Percentiles rank a stretch among this genome's conserved stretches.
Conservation (phyloP, 2,797 vertebrate species). For the Melanitta fusca region DNA sequence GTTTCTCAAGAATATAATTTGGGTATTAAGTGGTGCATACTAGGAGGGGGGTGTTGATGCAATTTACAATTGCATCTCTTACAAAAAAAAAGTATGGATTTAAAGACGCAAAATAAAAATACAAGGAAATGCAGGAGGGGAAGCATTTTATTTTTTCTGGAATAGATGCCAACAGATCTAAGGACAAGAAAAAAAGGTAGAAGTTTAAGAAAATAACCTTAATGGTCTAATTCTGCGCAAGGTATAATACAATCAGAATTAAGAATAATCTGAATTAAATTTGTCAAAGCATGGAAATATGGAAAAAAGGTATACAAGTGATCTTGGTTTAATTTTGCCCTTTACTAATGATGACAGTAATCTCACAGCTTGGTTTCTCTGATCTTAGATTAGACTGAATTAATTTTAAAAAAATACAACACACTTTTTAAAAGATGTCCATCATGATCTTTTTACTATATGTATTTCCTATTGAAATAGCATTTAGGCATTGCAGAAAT, state of each 20-base stretch:
- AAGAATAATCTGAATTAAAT: neutral
- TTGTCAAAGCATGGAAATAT: neutral
- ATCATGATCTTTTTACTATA: neutral
- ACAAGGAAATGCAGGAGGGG: neutral
- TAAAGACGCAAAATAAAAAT: neutral
- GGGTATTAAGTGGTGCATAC: neutral
- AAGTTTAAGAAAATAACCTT: neutral
- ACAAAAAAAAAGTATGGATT: neutral
- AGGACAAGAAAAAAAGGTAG: neutral
- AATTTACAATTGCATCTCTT: neutral
- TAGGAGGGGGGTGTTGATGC: fast-evolving
- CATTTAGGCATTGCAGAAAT: neutral
- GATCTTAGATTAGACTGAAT: neutral
- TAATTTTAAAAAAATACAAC: neutral
- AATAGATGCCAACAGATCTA: neutral
- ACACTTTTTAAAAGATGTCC: neutral
- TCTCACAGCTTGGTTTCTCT: neutral
- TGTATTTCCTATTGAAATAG: neutral
- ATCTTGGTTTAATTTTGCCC: neutral
- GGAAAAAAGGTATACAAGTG: neutral
- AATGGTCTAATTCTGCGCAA: neutral
- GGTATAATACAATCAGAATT: neutral
- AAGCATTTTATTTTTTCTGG: neutral
- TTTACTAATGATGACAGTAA: neutral
- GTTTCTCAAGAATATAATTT: neutral